Evolutionary conservation across 2,797 vertebrate species (phyloP).

Genomic region (Darevskia mixta): DNA sequence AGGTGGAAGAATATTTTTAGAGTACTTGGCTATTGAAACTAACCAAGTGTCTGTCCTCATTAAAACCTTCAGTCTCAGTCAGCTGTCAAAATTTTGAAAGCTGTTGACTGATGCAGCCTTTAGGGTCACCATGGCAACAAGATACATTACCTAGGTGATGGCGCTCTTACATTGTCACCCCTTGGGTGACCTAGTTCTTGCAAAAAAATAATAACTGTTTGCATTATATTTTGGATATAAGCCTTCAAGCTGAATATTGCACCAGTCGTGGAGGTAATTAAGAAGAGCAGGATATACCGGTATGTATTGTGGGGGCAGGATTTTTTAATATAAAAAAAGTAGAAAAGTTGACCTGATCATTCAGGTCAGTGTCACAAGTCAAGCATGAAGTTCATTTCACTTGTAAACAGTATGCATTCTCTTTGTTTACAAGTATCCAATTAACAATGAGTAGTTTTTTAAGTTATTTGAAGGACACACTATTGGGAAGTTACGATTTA

Average conservation of each 20-base stretch:
- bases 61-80: constrained; percentile 67
- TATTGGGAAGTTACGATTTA: not conserved
- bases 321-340: not conserved
- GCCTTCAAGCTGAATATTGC: constrained; percentile 41
- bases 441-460: not conserved
- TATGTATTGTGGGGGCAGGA: not conserved
- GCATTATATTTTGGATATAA: constrained; percentile 26
- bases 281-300: not conserved
- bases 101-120: constrained; percentile 69
- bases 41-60: constrained; percentile 66
- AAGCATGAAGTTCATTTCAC: not conserved
- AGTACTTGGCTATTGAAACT: constrained; percentile 45
- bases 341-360: not conserved
- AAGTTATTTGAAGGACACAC: not conserved
- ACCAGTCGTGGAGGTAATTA: not conserved
- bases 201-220: constrained; percentile 48
- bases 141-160: constrained; percentile 59
- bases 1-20: constrained; percentile 49
- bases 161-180: constrained; percentile 66
- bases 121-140: constrained; percentile 76
- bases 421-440: not conserved
- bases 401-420: not conserved
- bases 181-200: constrained; percentile 65
- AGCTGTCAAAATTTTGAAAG: constrained; percentile 67
- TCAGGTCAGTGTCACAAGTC: not conserved